These are phyloP conservation scores for Taeniopygia guttata DNA, from an alignment of 2,797 vertebrate species.

Conservation along the genomic window DNA sequence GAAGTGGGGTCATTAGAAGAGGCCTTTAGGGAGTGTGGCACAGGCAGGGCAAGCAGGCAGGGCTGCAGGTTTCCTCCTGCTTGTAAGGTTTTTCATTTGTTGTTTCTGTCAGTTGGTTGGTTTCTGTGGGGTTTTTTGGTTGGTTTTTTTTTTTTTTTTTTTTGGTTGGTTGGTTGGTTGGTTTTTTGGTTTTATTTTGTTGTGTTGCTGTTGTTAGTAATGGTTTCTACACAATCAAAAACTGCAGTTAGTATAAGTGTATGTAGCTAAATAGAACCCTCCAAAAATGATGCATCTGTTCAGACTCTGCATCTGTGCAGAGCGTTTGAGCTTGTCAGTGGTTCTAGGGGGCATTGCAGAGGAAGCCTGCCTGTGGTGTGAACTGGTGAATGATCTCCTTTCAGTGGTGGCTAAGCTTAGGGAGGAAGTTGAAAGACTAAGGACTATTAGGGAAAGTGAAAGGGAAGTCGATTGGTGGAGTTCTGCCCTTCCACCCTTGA, in stretches of 20 bases:
- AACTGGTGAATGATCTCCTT: not conserved
- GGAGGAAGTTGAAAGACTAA: not conserved
- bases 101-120: not conserved
- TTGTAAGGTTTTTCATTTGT: too few relatives aligned
- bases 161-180: too few relatives aligned
- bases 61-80: not conserved
- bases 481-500: not conserved
- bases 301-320: not conserved
- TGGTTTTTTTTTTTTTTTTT: too few relatives aligned
- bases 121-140: not conserved
- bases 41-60: not conserved
- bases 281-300: not conserved
- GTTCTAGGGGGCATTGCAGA: not conserved
- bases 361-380: not conserved
- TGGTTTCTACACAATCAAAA: not conserved
- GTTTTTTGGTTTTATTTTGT: not conserved
- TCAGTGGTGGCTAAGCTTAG: rapidly evolving
- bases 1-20: rapidly evolving
- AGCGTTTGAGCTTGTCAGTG: not conserved
- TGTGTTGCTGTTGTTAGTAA: not conserved
- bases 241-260: not conserved
- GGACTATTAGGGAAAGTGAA: not conserved
- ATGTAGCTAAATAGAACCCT: not conserved
- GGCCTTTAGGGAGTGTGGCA: rapidly evolving
- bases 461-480: not conserved